Conservation (phyloP, 2,113 vertebrate species). For the Castor canadensis region DNA sequence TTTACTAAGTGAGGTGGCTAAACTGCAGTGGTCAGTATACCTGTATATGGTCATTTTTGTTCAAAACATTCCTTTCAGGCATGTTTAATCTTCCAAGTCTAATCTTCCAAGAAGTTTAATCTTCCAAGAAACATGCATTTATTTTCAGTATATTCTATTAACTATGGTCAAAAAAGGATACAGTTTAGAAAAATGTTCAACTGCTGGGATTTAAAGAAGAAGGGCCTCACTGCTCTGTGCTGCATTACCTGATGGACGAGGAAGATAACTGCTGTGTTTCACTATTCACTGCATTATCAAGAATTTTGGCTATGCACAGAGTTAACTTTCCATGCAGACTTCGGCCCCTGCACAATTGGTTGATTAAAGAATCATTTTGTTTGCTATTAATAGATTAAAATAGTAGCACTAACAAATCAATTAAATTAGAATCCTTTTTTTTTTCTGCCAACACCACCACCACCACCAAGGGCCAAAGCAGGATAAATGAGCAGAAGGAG, state of each 20-base stretch:
- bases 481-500: background rate
- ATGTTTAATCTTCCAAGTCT: too few species aligned
- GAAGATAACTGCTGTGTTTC: background rate
- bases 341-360: background rate
- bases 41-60: background rate
- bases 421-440: slow-evolving; percentile 1
- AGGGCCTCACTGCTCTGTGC: background rate
- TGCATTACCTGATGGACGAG: background rate
- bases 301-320: background rate
- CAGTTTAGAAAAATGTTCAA: background rate
- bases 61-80: background rate
- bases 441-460: slow-evolving; percentile 41
- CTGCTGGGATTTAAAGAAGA: slow-evolving; percentile 12
- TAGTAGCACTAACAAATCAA: background rate
- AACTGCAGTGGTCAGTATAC: background rate
- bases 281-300: background rate
- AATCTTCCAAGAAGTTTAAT: too few species aligned
- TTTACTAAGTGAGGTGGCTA: background rate
- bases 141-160: background rate
- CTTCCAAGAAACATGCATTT: background rate
- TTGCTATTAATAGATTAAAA: background rate
- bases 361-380: slow-evolving; percentile 39
- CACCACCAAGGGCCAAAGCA: slow-evolving; percentile 2
- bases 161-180: background rate
- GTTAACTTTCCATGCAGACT: background rate